A percentile compares a stretch with the other conserved stretches of the same genome.
Evolutionary conservation across 2,888 invertebrate species (phyloP).

Genomic region (Drosophila barbarae): DNA sequence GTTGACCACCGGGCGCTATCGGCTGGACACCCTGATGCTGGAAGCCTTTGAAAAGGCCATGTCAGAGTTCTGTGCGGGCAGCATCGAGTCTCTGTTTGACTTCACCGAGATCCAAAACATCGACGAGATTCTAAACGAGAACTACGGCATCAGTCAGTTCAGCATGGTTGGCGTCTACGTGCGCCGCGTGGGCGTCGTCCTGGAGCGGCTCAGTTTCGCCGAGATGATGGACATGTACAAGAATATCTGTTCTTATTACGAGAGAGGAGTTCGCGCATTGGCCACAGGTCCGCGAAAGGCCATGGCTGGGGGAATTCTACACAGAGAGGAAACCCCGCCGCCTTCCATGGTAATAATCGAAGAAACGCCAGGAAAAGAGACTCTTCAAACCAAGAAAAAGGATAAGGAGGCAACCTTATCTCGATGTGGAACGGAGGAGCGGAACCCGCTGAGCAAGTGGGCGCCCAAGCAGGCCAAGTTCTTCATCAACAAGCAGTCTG

Average conservation of each 20-base stretch:
- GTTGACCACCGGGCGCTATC: slow-evolving; percentile 80
- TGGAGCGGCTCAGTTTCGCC: slow-evolving; percentile 91
- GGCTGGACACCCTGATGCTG: slow-evolving; percentile 75
- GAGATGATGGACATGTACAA: slow-evolving; percentile 88
- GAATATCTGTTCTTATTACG: slow-evolving; percentile 86
- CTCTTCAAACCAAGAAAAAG: slow-evolving; percentile 25
- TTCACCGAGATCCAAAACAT: slow-evolving; percentile 84
- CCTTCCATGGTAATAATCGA: not conserved
- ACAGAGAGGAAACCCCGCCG: slow-evolving; percentile 45
- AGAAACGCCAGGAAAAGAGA: slow-evolving; percentile 3
- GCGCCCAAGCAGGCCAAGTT: slow-evolving; percentile 93
- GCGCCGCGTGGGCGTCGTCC: slow-evolving; percentile 88
- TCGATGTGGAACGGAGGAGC: slow-evolving; percentile 33
- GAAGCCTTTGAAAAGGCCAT: slow-evolving; percentile 83
- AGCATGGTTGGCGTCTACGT: slow-evolving; percentile 87
- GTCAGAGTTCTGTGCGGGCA: slow-evolving; percentile 79
- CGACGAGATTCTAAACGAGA: slow-evolving; percentile 83
- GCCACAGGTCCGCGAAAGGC: slow-evolving; percentile 57
- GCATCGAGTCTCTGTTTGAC: slow-evolving; percentile 85
- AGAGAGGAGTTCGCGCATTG: slow-evolving; percentile 76
- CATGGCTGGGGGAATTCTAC: slow-evolving; percentile 56
- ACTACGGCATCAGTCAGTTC: slow-evolving; percentile 77
- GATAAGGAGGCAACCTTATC: slow-evolving; percentile 1
- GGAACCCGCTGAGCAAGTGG: slow-evolving; percentile 84
- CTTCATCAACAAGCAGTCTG: slow-evolving; percentile 92